These are phyloP conservation scores for Syngnathoides biaculeatus DNA, from an alignment of 2,113 vertebrate genomes.

Conservation along the genomic window DNA sequence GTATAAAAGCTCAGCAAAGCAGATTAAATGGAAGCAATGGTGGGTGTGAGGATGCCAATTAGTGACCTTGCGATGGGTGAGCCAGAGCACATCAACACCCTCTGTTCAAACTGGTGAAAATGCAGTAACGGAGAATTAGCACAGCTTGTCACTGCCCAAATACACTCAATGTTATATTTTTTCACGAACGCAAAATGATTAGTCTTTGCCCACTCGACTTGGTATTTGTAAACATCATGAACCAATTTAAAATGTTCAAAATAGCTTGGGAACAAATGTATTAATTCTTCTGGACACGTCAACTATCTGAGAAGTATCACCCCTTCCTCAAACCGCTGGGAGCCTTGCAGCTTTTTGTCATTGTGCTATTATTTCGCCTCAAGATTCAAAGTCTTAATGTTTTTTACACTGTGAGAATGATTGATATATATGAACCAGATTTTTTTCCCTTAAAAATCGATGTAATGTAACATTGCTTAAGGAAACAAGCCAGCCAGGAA, in stretches of 20 bases:
- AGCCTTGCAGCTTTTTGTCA: neutral
- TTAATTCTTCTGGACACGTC: neutral
- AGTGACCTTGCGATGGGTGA: constrained; percentile 28
- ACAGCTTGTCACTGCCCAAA: neutral
- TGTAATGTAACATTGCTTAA: no score
- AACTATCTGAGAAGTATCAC: neutral
- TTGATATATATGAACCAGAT: no score
- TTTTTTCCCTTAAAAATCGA: no score
- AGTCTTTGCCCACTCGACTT: neutral
- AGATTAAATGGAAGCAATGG: constrained; percentile 26
- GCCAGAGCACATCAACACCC: constrained; percentile 13
- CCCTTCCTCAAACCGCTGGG: neutral
- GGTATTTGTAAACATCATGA: neutral
- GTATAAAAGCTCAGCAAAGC: constrained; percentile 33
- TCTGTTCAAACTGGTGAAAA: constrained; percentile 18
- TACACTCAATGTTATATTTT: neutral
- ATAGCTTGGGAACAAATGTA: neutral
- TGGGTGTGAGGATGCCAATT: constrained; percentile 51
- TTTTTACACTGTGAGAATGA: no score
- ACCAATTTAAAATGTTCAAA: neutral
- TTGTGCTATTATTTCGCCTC: neutral
- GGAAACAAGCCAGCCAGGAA: no score
- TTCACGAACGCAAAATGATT: neutral
- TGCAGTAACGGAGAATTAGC: constrained; percentile 12
- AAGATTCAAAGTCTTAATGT: neutral